A percentile compares a stretch with the other conserved stretches of the same genome.
Evolutionary conservation across 2,888 invertebrate species (phyloP).

Genomic region (Litoditis marina): DNA sequence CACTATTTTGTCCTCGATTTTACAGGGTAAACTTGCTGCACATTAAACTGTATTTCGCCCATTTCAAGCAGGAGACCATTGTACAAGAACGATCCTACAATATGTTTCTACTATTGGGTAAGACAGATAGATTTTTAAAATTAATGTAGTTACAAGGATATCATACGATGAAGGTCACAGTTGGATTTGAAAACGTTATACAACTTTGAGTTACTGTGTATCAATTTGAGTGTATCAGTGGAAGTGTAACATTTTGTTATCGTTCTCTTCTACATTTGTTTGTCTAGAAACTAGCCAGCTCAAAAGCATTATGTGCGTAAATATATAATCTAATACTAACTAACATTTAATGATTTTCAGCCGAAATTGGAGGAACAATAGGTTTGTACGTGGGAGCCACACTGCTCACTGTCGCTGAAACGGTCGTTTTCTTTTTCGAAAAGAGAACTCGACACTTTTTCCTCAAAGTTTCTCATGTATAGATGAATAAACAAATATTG

Average conservation of each 20-base stretch:
- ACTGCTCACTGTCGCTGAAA: slow-evolving; percentile 48
- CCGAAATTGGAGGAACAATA: slow-evolving; percentile 58
- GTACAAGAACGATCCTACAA: slow-evolving; percentile 52
- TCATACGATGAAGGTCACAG: too few relatives aligned
- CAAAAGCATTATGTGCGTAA: too few relatives aligned
- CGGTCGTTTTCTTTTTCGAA: slow-evolving; percentile 52
- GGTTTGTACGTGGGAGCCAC: slow-evolving; percentile 55
- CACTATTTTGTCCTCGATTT: too few relatives aligned
- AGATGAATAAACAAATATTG: too few relatives aligned
- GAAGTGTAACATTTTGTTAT: too few relatives aligned
- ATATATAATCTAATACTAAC: too few relatives aligned
- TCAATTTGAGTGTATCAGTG: too few relatives aligned
- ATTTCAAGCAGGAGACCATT: slow-evolving; percentile 55
- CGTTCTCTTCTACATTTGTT: too few relatives aligned
- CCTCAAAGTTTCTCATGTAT: slow-evolving; percentile 21
- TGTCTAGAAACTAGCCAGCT: too few relatives aligned
- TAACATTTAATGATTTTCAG: slow-evolving; percentile 23
- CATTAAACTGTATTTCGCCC: slow-evolving; percentile 54
- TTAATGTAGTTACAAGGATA: too few relatives aligned
- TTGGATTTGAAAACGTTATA: too few relatives aligned
- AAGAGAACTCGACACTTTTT: slow-evolving; percentile 35
- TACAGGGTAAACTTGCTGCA: slow-evolving; percentile 52
- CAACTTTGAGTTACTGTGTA: too few relatives aligned
- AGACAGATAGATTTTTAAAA: not conserved
- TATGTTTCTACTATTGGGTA: slow-evolving; percentile 49